A percentile compares a stretch with the other conserved stretches of the same genome.
Evolutionary conservation across 2,797 vertebrate species (phyloP).

Genomic region (Amphiprion clarkii): DNA sequence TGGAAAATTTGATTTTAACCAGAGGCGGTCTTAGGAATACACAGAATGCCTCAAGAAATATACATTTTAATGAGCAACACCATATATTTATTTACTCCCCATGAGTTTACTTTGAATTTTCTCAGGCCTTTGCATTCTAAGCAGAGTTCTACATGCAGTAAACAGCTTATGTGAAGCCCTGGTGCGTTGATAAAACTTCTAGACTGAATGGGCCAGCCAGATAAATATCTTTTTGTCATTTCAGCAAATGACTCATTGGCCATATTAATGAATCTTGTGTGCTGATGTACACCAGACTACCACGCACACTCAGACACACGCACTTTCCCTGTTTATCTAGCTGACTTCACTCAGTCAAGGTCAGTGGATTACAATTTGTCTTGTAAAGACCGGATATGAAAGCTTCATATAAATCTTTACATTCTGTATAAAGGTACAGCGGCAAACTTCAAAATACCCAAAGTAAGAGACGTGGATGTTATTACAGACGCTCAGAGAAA

Average conservation of each 20-base stretch:
- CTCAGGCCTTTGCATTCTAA: slow-evolving; percentile 9
- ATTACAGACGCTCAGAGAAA: neutral
- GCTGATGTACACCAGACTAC: slow-evolving; percentile 6
- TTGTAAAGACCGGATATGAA: slow-evolving; percentile 39
- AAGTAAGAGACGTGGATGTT: slow-evolving; percentile 16
- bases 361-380: slow-evolving; percentile 49
- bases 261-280: slow-evolving; percentile 36
- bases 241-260: slow-evolving; percentile 32
- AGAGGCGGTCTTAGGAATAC: neutral
- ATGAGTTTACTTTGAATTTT: slow-evolving; percentile 12
- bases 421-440: slow-evolving; percentile 12
- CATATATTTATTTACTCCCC: neutral
- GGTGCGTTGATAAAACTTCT: slow-evolving; percentile 19
- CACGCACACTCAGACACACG: slow-evolving; percentile 18
- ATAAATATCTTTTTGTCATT: slow-evolving; percentile 42
- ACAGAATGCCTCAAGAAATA: neutral
- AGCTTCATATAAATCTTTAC: slow-evolving; percentile 45
- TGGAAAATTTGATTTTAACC: too few species aligned
- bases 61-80: neutral
- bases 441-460: neutral
- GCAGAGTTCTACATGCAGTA: slow-evolving; percentile 20
- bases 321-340: slow-evolving; percentile 31
- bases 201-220: slow-evolving; percentile 16
- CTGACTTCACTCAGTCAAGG: slow-evolving; percentile 37
- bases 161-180: slow-evolving; percentile 16